These are phyloP conservation scores for Clanis bilineata DNA, from an alignment of 2,888 invertebrate species.

Conservation along the genomic window DNA sequence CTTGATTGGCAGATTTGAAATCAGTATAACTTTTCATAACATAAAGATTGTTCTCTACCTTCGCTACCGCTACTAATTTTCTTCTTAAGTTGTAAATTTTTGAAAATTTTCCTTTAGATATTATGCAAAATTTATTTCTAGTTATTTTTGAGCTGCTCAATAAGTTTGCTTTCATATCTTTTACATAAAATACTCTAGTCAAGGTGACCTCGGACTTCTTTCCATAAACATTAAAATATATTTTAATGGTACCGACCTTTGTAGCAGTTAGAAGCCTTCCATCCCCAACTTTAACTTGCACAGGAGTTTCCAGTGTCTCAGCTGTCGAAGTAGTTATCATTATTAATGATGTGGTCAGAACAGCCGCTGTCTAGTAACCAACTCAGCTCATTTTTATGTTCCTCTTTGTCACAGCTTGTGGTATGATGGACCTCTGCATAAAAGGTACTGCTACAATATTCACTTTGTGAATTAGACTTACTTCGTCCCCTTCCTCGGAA, in stretches of 20 bases:
- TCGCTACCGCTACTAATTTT: slow-evolving; percentile 21
- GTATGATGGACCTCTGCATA: not conserved
- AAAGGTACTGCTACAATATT: not conserved
- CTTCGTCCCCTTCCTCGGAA: not conserved
- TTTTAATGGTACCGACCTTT: slow-evolving; percentile 22
- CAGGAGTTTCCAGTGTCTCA: slow-evolving; percentile 16
- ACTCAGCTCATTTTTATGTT: slow-evolving; percentile 2
- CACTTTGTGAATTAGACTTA: not conserved
- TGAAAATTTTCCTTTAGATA: slow-evolving; percentile 20
- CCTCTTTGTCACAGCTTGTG: not conserved
- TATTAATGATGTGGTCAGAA: slow-evolving; percentile 26
- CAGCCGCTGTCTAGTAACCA: slow-evolving; percentile 27
- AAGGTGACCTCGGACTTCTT: slow-evolving; percentile 14
- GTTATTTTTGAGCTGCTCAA: slow-evolving; percentile 23
- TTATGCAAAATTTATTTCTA: slow-evolving; percentile 22
- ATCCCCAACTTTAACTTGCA: slow-evolving; percentile 26
- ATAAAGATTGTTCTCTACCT: slow-evolving; percentile 23
- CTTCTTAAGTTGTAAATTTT: slow-evolving; percentile 23
- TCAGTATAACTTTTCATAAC: slow-evolving; percentile 22
- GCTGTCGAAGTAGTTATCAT: slow-evolving; percentile 21
- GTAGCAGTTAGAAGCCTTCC: slow-evolving; percentile 23
- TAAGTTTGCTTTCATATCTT: slow-evolving; percentile 23
- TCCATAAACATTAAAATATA: slow-evolving; percentile 18
- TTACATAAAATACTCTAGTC: slow-evolving; percentile 22
- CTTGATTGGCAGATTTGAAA: slow-evolving; percentile 15